Base-by-base conservation (phyloP, 2,888 invertebrate genomes). In the Drepana falcataria region DNA sequence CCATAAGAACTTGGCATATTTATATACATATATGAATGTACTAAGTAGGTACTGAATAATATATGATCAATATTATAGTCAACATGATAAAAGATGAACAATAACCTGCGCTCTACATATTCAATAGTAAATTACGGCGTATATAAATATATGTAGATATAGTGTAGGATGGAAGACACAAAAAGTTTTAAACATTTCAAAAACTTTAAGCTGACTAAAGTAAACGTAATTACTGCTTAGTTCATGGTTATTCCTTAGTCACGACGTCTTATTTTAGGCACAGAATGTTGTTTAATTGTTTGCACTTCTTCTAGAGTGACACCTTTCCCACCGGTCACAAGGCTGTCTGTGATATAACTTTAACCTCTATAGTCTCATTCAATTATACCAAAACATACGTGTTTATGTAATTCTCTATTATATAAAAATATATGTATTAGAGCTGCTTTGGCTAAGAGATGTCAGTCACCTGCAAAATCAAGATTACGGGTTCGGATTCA, bases 261-360 rank as follows among this genome's bases (percentile, higher is more conserved):
- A 53, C 53, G 53, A 53, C 53, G 33, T 33, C 48, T 48, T 53
- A 53, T 48, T 48, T 53, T 53, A 34, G 48, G 35, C 48, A 47
- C 48, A 48, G 40, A 53, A 53, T 40, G 21, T 52, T 52, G 35
- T 37, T 52, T 47, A 40, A 35, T n/a, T 47, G 35, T 48, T 37
- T 21, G 48, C 48, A 53, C 37, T 40, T 51, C 51, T 51, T 37
- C 40, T 41, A 41, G 51, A 51, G 7, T 51, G 41, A 51, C 40
- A 51, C 41, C 51, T 41, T 51, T 51, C 51, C 51, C 51, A 51
- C 51, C 40, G 40, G 33, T 4, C 40, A 41, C 51, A 51, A 51
- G 51, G 51, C 40, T 51, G 49, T 49, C 9, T 4, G 40, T 49
- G 37, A 51, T 40, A 51, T 51, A 51, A 51, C 37, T 35, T 40